Evolutionary conservation across 1,140 invertebrate genomes (phyloP), one percentile per base, ranked within the genome.

Genomic region (Drosophila pallidifrons): DNA sequence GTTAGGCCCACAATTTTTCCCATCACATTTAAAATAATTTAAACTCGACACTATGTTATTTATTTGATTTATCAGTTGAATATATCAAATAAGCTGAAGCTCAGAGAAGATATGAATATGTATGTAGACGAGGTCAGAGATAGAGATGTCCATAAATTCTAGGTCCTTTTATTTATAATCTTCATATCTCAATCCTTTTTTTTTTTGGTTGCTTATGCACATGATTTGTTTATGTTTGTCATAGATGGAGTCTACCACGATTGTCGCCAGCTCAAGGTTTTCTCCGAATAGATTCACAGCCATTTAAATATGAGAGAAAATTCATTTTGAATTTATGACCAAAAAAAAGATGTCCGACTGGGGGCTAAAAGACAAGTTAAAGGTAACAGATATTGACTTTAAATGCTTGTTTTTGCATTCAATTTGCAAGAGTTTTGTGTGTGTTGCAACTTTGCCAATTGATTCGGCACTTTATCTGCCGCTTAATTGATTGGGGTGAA

Each of bases 401-500:
- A 60, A 68, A 68, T n/a, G 41, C 28, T 52, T 51, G 55, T 43
- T 60, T 60, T 54, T 38, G 6, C 28, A 61, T 69, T 69, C 46
- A 68, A 60, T 59, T 51, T 59, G 47, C 46, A 52, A 49, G 30
- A 69, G 6, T 35, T 13, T 64, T 52, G 11, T 28, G n/a, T 51
- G 43, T 43, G 41, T 25, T 25, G 11, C 30, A 59, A 52, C 20
- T 61, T 54, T 58, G 46, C 57, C 70, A 72, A 72, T 67, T 72
- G 65, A 59, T 66, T 58, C 25, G 52, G 47, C 28, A 67, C 16
- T 60, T 68, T 51, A 46, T 49, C 32, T 30, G 45, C n/a, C 46
- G 55, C 30, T 49, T 60, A 38, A 68, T 51, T 68, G 45, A 59
- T 59, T 59, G 46, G 2, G 41, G 3, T 13, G 41, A 43, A 43